These are phyloP conservation scores for Mugil cephalus DNA, from an alignment of 2,113 vertebrate species.

Conservation along the genomic window DNA sequence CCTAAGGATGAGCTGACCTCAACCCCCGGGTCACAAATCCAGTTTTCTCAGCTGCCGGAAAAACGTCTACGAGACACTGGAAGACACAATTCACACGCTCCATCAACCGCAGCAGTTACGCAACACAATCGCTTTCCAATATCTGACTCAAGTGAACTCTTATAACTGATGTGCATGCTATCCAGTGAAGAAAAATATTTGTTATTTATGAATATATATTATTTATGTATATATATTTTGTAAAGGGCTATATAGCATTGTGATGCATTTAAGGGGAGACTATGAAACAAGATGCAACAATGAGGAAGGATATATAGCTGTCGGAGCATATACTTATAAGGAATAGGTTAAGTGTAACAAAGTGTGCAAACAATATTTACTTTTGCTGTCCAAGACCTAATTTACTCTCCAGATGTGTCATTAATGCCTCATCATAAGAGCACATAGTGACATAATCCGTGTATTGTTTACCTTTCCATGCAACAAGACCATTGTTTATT, in stretches of 20 bases:
- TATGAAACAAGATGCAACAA: conserved; percentile 1
- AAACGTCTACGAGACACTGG: conserved; percentile 46
- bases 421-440: conserved; percentile 30
- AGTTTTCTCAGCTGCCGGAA: conserved; percentile 72
- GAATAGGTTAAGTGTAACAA: background rate
- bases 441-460: conserved; percentile 30
- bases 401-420: background rate
- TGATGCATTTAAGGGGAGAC: background rate
- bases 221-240: background rate
- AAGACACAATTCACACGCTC: conserved; percentile 73
- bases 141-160: conserved; percentile 30
- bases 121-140: conserved; percentile 60
- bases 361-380: background rate
- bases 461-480: conserved; percentile 39
- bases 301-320: background rate
- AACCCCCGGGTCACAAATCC: conserved; percentile 45
- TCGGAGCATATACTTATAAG: conserved; percentile 3
- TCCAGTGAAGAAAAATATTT: background rate
- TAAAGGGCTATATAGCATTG: background rate
- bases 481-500: conserved; percentile 32
- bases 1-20: conserved; percentile 15
- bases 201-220: background rate
- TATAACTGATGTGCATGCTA: conserved; percentile 22
- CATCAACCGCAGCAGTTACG: conserved; percentile 50
- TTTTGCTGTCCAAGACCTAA: background rate